Evolutionary conservation across 2,113 vertebrate genomes (phyloP), one percentile per base, ranked within the genome.

Genomic region (Scomber colias): DNA sequence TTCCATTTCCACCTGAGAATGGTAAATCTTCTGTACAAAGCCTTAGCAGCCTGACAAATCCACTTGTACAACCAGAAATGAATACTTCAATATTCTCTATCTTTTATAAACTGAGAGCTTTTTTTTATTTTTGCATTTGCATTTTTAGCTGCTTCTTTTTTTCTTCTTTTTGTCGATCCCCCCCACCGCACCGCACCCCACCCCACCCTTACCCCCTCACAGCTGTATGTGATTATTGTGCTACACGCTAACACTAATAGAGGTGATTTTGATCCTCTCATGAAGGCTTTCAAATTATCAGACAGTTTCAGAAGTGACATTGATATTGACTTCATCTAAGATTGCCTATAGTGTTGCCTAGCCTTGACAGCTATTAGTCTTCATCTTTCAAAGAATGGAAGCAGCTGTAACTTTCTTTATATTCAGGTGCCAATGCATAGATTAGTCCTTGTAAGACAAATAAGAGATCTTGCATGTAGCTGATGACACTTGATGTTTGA

Each of bases 1-100:
- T 86, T 48, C 51, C 54, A 68, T 90, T 84, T 84, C 82, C 75
- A 87, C 87, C 85, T 82, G 79, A 85, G 74, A 90, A 86, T 55
- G 44, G 60, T 80, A 65, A 79, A 87, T 87, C 76, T 86, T 61
- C 54, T 51, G 17, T 60, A 55, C 70, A 83, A 83, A 87, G 75
- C 78, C 65, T 9, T 3, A 54, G 71, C 78, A 71, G 67, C 77
- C 75, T 74, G 77, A 82, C 77, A 77, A 85, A 92, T 88, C 83
- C 85, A 79, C 72, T 70, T 77, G 40, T 86, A 73, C 53, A 27
- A 83, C 55, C 73, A 27, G 74, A 89, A 87, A 88, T 75, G 30
- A 89, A 86, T 69, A 57, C 44, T 45, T 71, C 51, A 61, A 59
- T 48, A 65, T 79, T 54, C 30, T 65, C 60, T 35, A 74, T 74